A percentile compares a stretch with the other conserved stretches of the same genome.
Conservation (phyloP, 2,888 invertebrate species). For the Erebia palarica region DNA sequence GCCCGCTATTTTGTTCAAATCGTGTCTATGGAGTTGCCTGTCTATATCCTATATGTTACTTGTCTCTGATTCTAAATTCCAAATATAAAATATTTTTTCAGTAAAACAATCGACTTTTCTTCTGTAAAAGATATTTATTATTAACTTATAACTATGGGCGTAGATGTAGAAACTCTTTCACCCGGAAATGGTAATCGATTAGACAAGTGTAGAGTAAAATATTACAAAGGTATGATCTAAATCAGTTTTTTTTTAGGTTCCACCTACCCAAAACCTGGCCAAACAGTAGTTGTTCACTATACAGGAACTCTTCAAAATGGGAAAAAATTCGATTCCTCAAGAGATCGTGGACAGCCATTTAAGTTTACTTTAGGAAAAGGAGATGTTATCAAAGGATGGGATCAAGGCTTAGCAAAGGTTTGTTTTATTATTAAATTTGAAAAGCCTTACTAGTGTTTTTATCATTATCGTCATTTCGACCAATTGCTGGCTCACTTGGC, state of each 20-base stretch:
- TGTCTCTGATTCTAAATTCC: too few species aligned
- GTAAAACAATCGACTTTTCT: neutral
- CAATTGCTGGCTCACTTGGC: too few species aligned
- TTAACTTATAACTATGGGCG: conserved; percentile 59
- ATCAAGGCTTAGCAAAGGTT: conserved; percentile 95
- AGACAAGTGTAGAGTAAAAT: neutral
- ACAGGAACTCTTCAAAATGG: conserved; percentile 95
- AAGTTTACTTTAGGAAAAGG: conserved; percentile 96
- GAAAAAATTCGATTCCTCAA: conserved; percentile 97
- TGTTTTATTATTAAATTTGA: conserved; percentile 32
- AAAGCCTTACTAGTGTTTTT: too few species aligned
- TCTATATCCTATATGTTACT: too few species aligned
- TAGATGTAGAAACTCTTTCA: conserved; percentile 69
- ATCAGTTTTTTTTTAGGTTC: conserved; percentile 82
- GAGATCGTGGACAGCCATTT: conserved; percentile 96
- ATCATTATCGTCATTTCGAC: too few species aligned
- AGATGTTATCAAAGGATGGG: conserved; percentile 99
- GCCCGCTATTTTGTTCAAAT: too few species aligned
- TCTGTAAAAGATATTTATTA: neutral
- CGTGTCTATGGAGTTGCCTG: too few species aligned
- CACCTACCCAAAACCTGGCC: conserved; percentile 96
- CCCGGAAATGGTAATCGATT: conserved; percentile 65
- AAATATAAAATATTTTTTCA: too few species aligned
- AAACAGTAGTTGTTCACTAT: conserved; percentile 98
- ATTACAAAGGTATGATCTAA: neutral